phyloP scores from a whole-genome alignment of 2,113 vertebrate genomes.

The Laticauda laticaudata region DNA sequence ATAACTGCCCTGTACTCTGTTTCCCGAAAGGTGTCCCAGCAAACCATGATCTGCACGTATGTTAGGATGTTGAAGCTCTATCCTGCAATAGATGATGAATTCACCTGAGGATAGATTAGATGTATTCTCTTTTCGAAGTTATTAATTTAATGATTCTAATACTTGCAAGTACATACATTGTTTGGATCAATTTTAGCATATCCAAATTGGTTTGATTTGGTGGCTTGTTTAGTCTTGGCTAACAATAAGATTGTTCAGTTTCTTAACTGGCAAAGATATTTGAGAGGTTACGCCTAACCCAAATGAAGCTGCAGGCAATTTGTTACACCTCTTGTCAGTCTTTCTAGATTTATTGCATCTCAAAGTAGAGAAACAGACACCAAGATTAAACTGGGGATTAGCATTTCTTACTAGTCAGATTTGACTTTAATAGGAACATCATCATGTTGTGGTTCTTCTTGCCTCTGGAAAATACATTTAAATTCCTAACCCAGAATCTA shows the following conservation, averaged over 20 bases:
- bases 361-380: neutral
- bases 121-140: neutral
- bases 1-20: neutral
- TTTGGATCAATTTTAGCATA: neutral
- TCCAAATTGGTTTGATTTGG: neutral
- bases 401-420: neutral
- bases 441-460: neutral
- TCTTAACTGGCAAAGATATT: neutral
- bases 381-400: neutral
- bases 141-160: neutral
- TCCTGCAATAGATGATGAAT: neutral
- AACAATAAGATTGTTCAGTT: neutral
- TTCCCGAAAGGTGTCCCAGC: neutral
- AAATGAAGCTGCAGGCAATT: neutral
- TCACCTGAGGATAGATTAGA: neutral
- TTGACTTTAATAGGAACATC: neutral
- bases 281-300: neutral
- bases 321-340: neutral
- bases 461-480: slow-evolving; percentile 27
- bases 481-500: slow-evolving; percentile 36
- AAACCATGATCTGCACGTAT: neutral
- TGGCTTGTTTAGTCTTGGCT: neutral
- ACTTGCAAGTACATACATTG: neutral
- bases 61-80: neutral
- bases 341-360: neutral